Evolutionary conservation across 2,113 vertebrate genomes (phyloP), one percentile per base, ranked within the genome.

Genomic region (Lamprotornis superbus): DNA sequence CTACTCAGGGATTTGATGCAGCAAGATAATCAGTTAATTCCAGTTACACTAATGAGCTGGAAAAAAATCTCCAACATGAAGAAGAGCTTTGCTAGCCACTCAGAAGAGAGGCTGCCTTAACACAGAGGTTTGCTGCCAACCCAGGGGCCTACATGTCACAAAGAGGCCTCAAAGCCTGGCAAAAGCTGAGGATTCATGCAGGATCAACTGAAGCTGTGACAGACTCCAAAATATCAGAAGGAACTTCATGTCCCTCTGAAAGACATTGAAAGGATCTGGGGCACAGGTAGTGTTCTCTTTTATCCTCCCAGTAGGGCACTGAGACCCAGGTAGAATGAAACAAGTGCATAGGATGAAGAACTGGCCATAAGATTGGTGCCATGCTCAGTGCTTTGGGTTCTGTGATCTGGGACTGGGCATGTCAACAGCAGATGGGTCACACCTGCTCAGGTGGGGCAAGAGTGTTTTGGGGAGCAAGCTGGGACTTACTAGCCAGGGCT

Each of bases 21-120:
- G 73, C 30, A 74, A 77, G 56, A 55, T 70, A 69, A 63, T 64
- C 76, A 52, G 56, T 75, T 91, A 70, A 92, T 68, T 91, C 49
- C 87, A 87, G 40, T 61, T 75, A 77, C 79, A 68, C 52, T 71
- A 56, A 87, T 44, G 33, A 89, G 22, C 50, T 63, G 42, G 50
- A 1, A 71, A 85, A 87, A 83, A 57, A 17, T 9, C 52, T 53
- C 31, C 50, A 81, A 31, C 35, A 42, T 23, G 33, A 89, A 39
- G 18, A 80, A 59, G 20, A 89, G 44, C 16, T 91, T 87, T 69
- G 17, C 46, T 57, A 64, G 57, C 22, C 55, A 40, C 49, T 77
- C 73, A 81, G 59, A 69, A 61, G 25, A 76, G 25, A 40, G 47
- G 24, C 17, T 76, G 47, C 70, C 39, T 61, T 61, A 40, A 61